Percentiles rank a stretch among this genome's conserved stretches.
Evolutionary conservation across 2,113 vertebrate genomes (phyloP).

Genomic region (Microcebus jonahi): DNA sequence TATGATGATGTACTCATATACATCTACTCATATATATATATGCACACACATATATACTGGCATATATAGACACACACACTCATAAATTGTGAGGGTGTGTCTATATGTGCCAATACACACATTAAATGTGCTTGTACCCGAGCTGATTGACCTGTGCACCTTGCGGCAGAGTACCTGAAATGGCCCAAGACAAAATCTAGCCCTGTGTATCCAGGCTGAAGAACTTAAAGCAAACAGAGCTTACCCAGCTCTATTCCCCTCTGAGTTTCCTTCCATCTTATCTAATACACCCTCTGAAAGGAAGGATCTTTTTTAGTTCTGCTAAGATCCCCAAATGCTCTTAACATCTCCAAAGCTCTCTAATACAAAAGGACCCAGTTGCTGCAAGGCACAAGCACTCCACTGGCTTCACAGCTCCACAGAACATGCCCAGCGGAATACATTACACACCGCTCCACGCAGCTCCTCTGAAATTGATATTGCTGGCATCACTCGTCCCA

Average conservation of each 20-base stretch:
- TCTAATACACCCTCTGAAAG: slow-evolving; percentile 66
- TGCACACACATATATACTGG: neutral
- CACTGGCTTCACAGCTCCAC: slow-evolving; percentile 47
- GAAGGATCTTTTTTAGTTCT: slow-evolving; percentile 72
- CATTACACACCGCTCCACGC: neutral
- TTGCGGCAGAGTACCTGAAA: neutral
- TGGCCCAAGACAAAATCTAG: neutral
- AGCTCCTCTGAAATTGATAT: slow-evolving; percentile 69
- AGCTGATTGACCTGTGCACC: slow-evolving; percentile 4
- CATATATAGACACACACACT: neutral
- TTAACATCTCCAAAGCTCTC: slow-evolving; percentile 78
- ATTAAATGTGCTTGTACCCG: neutral
- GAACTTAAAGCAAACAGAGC: slow-evolving; percentile 26
- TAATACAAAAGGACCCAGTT: slow-evolving; percentile 75
- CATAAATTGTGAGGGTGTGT: neutral
- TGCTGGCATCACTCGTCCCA: slow-evolving; percentile 62
- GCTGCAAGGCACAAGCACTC: slow-evolving; percentile 68
- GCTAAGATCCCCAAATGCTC: slow-evolving; percentile 75
- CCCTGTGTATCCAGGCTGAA: neutral
- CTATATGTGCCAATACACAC: neutral
- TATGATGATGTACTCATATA: neutral
- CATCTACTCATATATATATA: neutral
- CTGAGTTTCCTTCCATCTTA: slow-evolving; percentile 71
- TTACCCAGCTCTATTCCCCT: slow-evolving; percentile 36
- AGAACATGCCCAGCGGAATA: slow-evolving; percentile 69